Evolutionary conservation across 2,888 invertebrate genomes (phyloP).

Genomic region (Stenodera caucasica): DNA sequence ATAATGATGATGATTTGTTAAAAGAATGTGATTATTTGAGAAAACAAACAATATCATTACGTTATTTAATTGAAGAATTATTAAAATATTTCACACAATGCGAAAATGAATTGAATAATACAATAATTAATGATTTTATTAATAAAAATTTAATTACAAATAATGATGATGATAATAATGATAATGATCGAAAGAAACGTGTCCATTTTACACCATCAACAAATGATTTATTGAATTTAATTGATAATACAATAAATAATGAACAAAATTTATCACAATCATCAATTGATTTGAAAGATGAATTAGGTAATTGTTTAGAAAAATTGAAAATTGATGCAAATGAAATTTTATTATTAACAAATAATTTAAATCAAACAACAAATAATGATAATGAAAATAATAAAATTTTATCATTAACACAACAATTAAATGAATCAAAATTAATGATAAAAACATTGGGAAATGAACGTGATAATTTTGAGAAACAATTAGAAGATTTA

Average conservation of each 20-base stretch:
- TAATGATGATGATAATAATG: neutral
- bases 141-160: constrained; percentile 42
- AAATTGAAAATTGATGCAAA: constrained; percentile 71
- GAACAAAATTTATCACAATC: constrained; percentile 56
- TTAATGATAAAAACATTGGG: constrained; percentile 56
- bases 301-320: constrained; percentile 69
- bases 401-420: constrained; percentile 41
- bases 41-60: constrained; percentile 66
- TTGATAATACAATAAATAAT: constrained; percentile 64
- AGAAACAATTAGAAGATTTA: constrained; percentile 64
- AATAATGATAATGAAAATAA: constrained; percentile 36
- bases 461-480: constrained; percentile 57
- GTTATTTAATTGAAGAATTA: constrained; percentile 68
- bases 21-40: constrained; percentile 69
- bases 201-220: constrained; percentile 76
- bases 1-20: constrained; percentile 54
- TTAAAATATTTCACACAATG: constrained; percentile 74
- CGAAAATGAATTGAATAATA: constrained; percentile 78
- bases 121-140: constrained; percentile 67
- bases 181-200: constrained; percentile 51
- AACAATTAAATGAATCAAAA: constrained; percentile 64
- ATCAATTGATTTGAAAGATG: constrained; percentile 64
- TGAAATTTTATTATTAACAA: constrained; percentile 65
- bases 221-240: constrained; percentile 61
- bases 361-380: constrained; percentile 31